These are phyloP conservation scores for Nothobranchius furzeri DNA, from an alignment of 2,113 vertebrate species.

Conservation along the genomic window DNA sequence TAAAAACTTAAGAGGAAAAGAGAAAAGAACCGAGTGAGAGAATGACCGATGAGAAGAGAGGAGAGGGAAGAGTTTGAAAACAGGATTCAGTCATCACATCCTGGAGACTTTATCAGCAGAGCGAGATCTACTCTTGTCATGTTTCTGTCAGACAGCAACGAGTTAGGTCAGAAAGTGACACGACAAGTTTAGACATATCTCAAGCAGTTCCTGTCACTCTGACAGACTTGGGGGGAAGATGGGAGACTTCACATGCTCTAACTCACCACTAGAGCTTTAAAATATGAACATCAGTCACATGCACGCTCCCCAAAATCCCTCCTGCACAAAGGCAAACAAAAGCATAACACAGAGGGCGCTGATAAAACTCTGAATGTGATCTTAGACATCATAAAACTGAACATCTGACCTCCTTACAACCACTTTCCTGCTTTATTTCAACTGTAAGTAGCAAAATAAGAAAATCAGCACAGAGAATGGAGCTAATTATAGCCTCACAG, in stretches of 20 bases:
- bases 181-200: slow-evolving; percentile 57
- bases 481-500: slow-evolving; percentile 75
- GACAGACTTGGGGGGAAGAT: slow-evolving; percentile 43
- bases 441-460: slow-evolving; percentile 56
- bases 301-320: slow-evolving; percentile 5
- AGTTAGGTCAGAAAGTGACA: slow-evolving; percentile 65
- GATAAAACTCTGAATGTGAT: no score
- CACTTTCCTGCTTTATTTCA: slow-evolving; percentile 25
- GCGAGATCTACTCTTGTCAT: slow-evolving; percentile 63
- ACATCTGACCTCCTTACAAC: slow-evolving; percentile 34
- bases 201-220: slow-evolving; percentile 45
- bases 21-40: slow-evolving; percentile 4
- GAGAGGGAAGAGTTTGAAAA: background rate
- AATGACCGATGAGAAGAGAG: slow-evolving; percentile 7
- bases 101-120: slow-evolving; percentile 33
- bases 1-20: slow-evolving; percentile 2
- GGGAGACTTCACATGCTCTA: slow-evolving; percentile 23
- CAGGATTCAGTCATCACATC: slow-evolving; percentile 57
- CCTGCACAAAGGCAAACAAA: slow-evolving; percentile 10
- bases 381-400: background rate
- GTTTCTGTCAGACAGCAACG: slow-evolving; percentile 65
- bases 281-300: background rate
- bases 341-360: background rate
- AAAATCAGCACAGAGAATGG: slow-evolving; percentile 47
- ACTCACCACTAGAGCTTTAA: slow-evolving; percentile 20